Conservation (phyloP, 2,113 vertebrate species). For the Etheostoma cragini region DNA sequence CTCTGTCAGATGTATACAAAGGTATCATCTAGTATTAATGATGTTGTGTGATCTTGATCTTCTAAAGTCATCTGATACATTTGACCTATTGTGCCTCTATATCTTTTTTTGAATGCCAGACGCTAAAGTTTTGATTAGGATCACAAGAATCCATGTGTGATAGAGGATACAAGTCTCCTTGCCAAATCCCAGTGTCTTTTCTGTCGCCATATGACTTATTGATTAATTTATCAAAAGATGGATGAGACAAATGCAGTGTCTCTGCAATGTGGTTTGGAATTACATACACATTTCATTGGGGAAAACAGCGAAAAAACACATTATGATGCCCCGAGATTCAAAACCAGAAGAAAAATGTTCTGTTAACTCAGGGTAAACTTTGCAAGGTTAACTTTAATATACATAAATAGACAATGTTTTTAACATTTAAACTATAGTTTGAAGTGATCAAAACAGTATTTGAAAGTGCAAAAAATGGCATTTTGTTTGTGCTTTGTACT, state of each 20-base stretch:
- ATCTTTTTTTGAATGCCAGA: neutral
- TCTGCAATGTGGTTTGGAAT: neutral
- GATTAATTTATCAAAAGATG: slow-evolving; percentile 49
- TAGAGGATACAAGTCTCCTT: neutral
- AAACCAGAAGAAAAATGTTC: neutral
- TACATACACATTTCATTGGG: neutral
- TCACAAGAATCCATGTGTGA: slow-evolving; percentile 5
- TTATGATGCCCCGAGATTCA: neutral
- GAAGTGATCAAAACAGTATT: neutral
- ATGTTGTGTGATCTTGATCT: neutral
- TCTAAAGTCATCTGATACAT: neutral
- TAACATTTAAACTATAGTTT: neutral
- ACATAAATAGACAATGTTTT: neutral
- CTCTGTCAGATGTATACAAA: neutral
- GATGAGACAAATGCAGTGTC: slow-evolving; percentile 13
- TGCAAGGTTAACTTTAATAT: too few relatives aligned
- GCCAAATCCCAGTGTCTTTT: neutral
- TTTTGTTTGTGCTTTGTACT: neutral
- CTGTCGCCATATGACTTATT: slow-evolving; percentile 2
- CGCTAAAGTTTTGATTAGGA: slow-evolving; percentile 1
- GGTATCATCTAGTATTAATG: neutral
- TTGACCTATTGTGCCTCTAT: neutral
- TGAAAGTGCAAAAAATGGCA: neutral
- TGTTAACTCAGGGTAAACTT: neutral
- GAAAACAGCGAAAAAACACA: neutral